A percentile compares a stretch with the other conserved stretches of the same genome.
These are phyloP conservation scores for Pogonus chalceus DNA, from an alignment of 1,140 invertebrate species.

Conservation along the genomic window DNA sequence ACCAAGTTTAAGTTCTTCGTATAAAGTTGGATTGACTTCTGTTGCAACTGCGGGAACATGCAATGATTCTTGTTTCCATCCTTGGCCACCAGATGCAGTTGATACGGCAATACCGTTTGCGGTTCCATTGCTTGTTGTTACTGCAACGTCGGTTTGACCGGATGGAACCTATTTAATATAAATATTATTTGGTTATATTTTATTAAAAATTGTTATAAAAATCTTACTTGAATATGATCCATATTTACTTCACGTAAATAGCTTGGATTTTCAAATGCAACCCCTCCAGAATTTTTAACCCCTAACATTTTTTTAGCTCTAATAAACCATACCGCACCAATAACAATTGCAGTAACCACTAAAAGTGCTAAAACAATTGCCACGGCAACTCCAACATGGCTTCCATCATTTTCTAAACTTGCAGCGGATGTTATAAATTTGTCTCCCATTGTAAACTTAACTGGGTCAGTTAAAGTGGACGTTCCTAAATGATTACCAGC, in stretches of 20 bases:
- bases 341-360: slow-evolving; percentile 50
- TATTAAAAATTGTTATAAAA: not conserved
- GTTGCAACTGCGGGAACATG: slow-evolving; percentile 33
- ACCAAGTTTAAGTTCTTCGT: slow-evolving; percentile 68
- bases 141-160: slow-evolving; percentile 10
- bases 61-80: slow-evolving; percentile 35
- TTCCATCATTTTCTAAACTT: slow-evolving; percentile 41
- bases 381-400: slow-evolving; percentile 49
- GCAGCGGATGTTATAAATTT: slow-evolving; percentile 53
- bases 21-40: slow-evolving; percentile 63
- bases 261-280: slow-evolving; percentile 78
- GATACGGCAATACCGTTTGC: slow-evolving; percentile 32
- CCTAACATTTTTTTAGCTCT: slow-evolving; percentile 48
- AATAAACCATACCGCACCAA: slow-evolving; percentile 53
- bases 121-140: slow-evolving; percentile 23
- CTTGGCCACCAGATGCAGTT: slow-evolving; percentile 30
- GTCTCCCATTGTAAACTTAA: slow-evolving; percentile 60
- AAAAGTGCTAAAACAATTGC: slow-evolving; percentile 54
- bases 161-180: slow-evolving; percentile 7
- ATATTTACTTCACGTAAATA: slow-evolving; percentile 66
- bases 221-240: slow-evolving; percentile 57
- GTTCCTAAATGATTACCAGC: slow-evolving; percentile 71
- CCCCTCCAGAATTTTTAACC: slow-evolving; percentile 49
- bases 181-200: not conserved
- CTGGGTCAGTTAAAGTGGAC: slow-evolving; percentile 57